Conservation (phyloP, 2,113 vertebrate species). For the Ctenodactylus gundi region DNA sequence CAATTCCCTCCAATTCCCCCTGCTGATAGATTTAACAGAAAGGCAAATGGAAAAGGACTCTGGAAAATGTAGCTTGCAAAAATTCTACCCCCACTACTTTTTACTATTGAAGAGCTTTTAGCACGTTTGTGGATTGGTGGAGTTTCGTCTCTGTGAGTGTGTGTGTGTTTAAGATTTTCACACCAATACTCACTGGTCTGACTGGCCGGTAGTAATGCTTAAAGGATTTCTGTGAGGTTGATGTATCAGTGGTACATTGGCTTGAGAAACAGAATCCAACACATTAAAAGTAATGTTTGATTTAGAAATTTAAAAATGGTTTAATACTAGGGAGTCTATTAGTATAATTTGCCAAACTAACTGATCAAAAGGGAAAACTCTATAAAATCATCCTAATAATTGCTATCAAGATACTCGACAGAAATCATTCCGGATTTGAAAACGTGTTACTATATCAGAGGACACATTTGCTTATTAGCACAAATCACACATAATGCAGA, state of each 20-base stretch:
- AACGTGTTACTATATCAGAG: neutral
- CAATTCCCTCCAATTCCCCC: neutral
- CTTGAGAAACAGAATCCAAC: neutral
- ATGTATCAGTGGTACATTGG: neutral
- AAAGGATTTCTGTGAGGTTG: neutral
- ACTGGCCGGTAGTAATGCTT: neutral
- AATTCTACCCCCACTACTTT: neutral
- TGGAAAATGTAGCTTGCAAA: neutral
- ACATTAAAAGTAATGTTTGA: neutral
- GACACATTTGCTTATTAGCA: neutral
- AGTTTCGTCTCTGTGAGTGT: neutral
- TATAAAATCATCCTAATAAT: neutral
- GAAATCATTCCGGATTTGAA: slow-evolving; percentile 16
- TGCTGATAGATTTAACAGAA: neutral
- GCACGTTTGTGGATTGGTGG: neutral
- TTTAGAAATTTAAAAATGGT: slow-evolving; percentile 34
- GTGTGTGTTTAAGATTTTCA: neutral
- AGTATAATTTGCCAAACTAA: neutral
- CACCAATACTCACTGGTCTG: neutral
- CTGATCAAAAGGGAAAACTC: neutral
- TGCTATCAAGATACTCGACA: neutral
- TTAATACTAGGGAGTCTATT: neutral
- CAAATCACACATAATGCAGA: neutral
- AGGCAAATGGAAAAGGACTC: neutral
- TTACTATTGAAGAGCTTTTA: neutral